These are phyloP conservation scores for Gymnosoma rotundatum DNA, from an alignment of 2,888 invertebrate genomes.

Conservation along the genomic window DNA sequence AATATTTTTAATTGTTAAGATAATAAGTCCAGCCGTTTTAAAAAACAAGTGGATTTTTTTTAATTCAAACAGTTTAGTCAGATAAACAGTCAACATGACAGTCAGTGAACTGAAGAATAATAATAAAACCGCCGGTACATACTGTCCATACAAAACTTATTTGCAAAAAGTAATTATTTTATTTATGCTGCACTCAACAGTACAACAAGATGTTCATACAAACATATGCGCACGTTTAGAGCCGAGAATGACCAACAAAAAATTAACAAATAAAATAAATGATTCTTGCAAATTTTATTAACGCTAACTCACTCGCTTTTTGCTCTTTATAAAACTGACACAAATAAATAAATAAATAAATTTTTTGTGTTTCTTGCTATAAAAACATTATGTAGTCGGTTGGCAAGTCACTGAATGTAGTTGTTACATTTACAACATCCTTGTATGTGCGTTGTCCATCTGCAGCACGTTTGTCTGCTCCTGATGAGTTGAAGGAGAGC, in stretches of 20 bases:
- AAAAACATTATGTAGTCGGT: conserved; percentile 25
- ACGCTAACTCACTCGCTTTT: conserved; percentile 25
- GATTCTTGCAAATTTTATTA: conserved; percentile 62
- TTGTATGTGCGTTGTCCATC: conserved; percentile 7
- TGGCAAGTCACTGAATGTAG: conserved; percentile 26
- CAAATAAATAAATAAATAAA: conserved; percentile 39
- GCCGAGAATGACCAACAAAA: conserved; percentile 27
- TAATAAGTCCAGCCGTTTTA: too few species aligned
- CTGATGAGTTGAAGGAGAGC: conserved; percentile 64
- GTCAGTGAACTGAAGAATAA: background rate
- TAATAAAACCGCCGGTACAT: conserved; percentile 1
- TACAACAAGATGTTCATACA: background rate
- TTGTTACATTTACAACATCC: conserved; percentile 58
- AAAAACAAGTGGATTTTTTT: too few species aligned
- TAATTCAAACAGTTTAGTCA: conserved; percentile 52
- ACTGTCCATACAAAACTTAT: conserved; percentile 24
- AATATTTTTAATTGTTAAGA: too few species aligned
- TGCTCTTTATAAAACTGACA: conserved; percentile 32
- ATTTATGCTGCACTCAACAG: conserved; percentile 48
- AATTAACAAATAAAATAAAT: conserved; percentile 57
- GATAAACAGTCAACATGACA: background rate
- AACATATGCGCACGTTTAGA: background rate
- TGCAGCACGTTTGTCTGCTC: conserved; percentile 33
- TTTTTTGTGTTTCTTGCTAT: conserved; percentile 23
- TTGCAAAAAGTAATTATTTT: conserved; percentile 68